Base-by-base conservation (phyloP, 1,140 invertebrate genomes). In the Drosophila dunni region DNA sequence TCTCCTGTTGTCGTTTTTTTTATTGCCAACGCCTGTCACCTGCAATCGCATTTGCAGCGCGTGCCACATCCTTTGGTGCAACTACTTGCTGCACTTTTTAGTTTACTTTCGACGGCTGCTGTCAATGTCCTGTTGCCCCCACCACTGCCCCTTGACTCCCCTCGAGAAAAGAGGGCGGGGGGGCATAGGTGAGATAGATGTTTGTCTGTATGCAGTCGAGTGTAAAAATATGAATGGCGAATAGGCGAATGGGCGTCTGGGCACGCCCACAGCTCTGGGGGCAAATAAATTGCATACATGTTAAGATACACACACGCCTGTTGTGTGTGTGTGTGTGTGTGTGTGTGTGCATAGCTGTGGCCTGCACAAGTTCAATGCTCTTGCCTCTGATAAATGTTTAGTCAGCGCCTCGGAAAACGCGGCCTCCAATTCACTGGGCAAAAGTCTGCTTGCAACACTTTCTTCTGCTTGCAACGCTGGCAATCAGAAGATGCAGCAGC, bases 211-310 rank as follows among this genome's bases (percentile, higher is more conserved):
- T 79, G 79, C 82, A 88, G 66, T 84, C 54, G 68, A 76, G 82
- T 86, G 82, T 68, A 88, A 82, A 88, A 88, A 86, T 86, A 86
- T 86, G 82, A 86, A 86, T 86, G 82, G 68, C 70, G 74, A 64
- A 75, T 85, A 78, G 82, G 68, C 70, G 74, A 64, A 75, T 85
- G 82, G 82, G 78, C 78, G 61, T 56, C 50, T 17, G 13, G 53
- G 20, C 72, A 88, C 82, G 82, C 82, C 82, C 73, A 71, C 68
- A 45, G 57, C 69, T 66, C 73, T 54, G 64, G 70, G 73, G 45
- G 74, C 65, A 84, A 78, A 80, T 85, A 84, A 84, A 85, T 85
- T 84, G 71, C 81, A 70, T 63, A 67, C 65, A n/a, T 13, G 40
- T 42, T 42, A 42, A 42, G 40, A 42, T 42, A n/a, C 6, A 56